Evolutionary conservation across 37 sponge, comb jelly and placozoan species (phyloP), one percentile per base, ranked within the genome.

Genomic region (Ianthella basta): DNA sequence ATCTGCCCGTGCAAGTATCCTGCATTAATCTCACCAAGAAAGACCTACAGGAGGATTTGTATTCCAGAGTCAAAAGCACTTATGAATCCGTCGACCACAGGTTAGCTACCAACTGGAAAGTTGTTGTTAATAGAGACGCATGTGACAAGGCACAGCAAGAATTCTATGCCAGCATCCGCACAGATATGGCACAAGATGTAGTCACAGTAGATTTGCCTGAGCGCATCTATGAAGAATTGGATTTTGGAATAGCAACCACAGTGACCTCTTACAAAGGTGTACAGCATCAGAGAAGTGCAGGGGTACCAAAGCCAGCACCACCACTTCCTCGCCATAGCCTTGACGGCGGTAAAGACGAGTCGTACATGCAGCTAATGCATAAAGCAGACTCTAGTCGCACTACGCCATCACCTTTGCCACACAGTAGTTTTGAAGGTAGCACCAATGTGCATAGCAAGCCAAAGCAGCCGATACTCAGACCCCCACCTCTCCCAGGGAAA

Each of bases 121-220:
- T 75, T 32, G 50, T 75, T 21, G 37, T 39, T 44, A 40, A 53
- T 36, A 8, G 78, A 18, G 39, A 75, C 10, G 29, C 24, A 61
- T 24, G 24, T 24, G 78, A 50, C 40, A 40, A 36, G 39, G 78
- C 78, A 18, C 78, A 75, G 54, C 37, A 21, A 24, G 78, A 75
- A 12, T 41, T 75, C 44, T 75, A 75, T 15, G 40, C 10, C 25
- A 50, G 19, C 33, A 14, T 75, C 21, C 78, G 78, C 18, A 36
- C 23, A 53, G 78, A 75, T 36, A 75, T 75, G 53, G n/a, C 25
- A 32, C 25, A 50, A 19, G 38, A 75, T 23, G 78, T 50, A 36
- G 25, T 41, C 23, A 41, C 33, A 13, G 54, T 75, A 12, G 78
- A 75, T 2, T 0, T 53, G 44, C 78, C 78, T 16, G 78, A 75